Percentiles rank a stretch among this genome's conserved stretches.
Evolutionary conservation across 2,888 invertebrate genomes (phyloP).

Genomic region (Ophion obscuratus): DNA sequence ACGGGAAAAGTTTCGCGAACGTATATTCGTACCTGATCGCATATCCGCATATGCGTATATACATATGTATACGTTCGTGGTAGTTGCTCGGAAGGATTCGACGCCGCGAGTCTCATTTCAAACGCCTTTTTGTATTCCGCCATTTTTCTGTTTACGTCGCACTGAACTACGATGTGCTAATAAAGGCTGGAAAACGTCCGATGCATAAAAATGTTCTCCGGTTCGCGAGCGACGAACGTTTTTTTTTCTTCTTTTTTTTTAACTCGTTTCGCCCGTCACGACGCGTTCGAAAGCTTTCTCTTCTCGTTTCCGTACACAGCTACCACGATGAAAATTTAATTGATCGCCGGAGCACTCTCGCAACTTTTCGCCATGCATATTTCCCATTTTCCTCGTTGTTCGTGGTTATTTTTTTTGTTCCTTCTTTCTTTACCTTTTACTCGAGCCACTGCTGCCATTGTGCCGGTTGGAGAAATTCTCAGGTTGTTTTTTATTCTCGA

Average conservation of each 20-base stretch:
- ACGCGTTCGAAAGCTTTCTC: slow-evolving; percentile 9
- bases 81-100: background rate
- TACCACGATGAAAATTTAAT: slow-evolving; percentile 12
- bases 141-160: slow-evolving; percentile 9
- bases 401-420: background rate
- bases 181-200: background rate
- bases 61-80: background rate
- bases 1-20: slow-evolving; percentile 28
- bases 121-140: background rate
- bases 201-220: background rate
- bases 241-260: background rate
- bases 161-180: slow-evolving; percentile 14
- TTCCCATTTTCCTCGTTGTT: background rate
- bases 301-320: background rate
- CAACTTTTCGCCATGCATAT: background rate
- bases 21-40: background rate
- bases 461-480: background rate
- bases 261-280: background rate
- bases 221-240: background rate
- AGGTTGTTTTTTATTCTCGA: background rate
- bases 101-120: background rate
- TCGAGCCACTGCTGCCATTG: background rate
- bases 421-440: background rate
- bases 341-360: slow-evolving; percentile 3
- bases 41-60: background rate